Evolutionary conservation across 2,113 vertebrate species (phyloP).

Genomic region (Vanacampus margaritifer): DNA sequence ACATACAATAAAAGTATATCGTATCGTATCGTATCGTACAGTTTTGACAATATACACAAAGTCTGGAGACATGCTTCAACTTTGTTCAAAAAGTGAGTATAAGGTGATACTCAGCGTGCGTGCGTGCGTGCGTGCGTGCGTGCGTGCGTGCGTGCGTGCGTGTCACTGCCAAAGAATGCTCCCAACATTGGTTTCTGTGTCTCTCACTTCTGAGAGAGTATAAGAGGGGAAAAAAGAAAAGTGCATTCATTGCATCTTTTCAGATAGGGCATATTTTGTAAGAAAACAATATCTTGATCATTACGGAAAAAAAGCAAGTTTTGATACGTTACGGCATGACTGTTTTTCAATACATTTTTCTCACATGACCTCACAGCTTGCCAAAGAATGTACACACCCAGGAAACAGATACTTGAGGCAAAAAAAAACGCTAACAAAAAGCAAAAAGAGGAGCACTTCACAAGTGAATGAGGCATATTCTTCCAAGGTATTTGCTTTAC

Average conservation of each 20-base stretch:
- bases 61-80: slow-evolving; percentile 36
- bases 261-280: slow-evolving; percentile 37
- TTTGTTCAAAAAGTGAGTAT: slow-evolving; percentile 39
- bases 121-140: background rate
- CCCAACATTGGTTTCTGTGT: slow-evolving; percentile 58
- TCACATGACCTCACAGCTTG: slow-evolving; percentile 83
- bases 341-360: slow-evolving; percentile 96
- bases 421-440: slow-evolving; percentile 50
- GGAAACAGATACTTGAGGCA: slow-evolving; percentile 76
- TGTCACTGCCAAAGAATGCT: slow-evolving; percentile 60
- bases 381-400: slow-evolving; percentile 83
- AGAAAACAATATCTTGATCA: slow-evolving; percentile 54
- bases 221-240: slow-evolving; percentile 37
- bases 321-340: slow-evolving; percentile 91
- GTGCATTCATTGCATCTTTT: slow-evolving; percentile 48
- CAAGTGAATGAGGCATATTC: slow-evolving; percentile 22
- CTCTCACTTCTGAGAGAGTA: slow-evolving; percentile 43
- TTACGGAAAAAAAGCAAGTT: slow-evolving; percentile 86
- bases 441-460: slow-evolving; percentile 35
- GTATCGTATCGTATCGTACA: too few species aligned
- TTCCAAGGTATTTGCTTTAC: slow-evolving; percentile 16
- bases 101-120: slow-evolving; percentile 35
- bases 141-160: background rate
- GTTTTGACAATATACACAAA: background rate
- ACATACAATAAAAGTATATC: too few species aligned